Evolutionary conservation across 2,888 invertebrate genomes (phyloP).

Genomic region (Adela reaumurella): DNA sequence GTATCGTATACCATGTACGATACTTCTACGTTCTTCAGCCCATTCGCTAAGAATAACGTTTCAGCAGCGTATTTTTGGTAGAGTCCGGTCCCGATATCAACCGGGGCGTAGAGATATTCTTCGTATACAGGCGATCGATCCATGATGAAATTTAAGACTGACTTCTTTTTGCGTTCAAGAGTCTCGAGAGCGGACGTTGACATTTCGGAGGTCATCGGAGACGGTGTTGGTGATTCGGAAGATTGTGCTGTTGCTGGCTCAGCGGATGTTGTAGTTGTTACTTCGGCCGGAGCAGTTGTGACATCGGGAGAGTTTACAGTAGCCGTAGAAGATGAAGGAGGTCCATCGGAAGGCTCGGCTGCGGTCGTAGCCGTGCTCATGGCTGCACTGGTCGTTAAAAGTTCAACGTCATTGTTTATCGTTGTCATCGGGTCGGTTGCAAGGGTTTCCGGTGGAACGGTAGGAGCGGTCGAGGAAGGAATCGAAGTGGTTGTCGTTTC

Average conservation of each 20-base stretch:
- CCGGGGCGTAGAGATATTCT: slow-evolving; percentile 33
- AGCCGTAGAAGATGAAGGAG: no score
- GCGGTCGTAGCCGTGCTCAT: no score
- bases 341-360: no score
- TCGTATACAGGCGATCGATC: slow-evolving; percentile 35
- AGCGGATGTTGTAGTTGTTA: neutral
- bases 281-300: no score
- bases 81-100: slow-evolving; percentile 26
- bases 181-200: slow-evolving; percentile 28
- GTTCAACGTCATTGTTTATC: no score
- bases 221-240: neutral
- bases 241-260: slow-evolving; percentile 1
- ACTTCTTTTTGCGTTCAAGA: slow-evolving; percentile 35
- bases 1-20: slow-evolving; percentile 75
- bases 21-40: slow-evolving; percentile 48
- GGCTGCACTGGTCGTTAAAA: no score
- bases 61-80: slow-evolving; percentile 22
- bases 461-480: no score
- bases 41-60: slow-evolving; percentile 40
- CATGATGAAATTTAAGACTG: slow-evolving; percentile 39
- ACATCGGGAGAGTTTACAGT: no score
- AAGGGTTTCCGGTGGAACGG: no score
- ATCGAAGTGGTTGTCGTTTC: no score
- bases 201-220: slow-evolving; percentile 12
- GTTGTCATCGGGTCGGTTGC: no score